Evolutionary conservation across 2,113 vertebrate species (phyloP).

Genomic region (Hydropotes inermis): DNA sequence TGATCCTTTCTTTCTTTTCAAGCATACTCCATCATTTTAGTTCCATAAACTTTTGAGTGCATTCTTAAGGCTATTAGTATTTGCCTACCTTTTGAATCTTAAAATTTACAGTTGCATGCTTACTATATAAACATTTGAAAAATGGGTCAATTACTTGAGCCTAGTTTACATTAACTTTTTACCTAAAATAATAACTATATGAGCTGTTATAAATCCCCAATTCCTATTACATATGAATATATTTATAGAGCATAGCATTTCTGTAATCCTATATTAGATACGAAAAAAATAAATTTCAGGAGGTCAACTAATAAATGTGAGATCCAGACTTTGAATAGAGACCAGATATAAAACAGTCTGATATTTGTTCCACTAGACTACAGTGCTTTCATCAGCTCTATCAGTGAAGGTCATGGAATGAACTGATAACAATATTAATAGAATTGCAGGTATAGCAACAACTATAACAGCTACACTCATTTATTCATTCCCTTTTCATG

Average conservation of each 20-base stretch:
- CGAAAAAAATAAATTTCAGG: background rate
- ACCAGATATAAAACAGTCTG: background rate
- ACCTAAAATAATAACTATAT: background rate
- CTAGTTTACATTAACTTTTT: background rate
- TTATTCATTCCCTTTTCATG: background rate
- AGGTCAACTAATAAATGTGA: background rate
- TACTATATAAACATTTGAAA: background rate
- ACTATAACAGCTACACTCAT: background rate
- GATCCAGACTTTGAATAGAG: background rate
- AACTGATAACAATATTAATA: background rate
- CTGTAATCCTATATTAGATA: background rate
- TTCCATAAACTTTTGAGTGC: conserved; percentile 25
- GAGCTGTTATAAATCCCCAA: background rate
- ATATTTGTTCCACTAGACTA: background rate
- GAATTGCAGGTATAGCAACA: background rate
- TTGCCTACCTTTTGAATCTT: background rate
- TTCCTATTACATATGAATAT: background rate
- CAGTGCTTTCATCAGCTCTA: background rate
- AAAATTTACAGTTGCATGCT: background rate
- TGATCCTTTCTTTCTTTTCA: conserved; percentile 58
- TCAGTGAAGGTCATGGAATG: background rate
- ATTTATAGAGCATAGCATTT: background rate
- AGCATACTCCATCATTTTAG: conserved; percentile 54
- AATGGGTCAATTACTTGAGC: background rate
- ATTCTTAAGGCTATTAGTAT: background rate